A percentile compares a stretch with the other conserved stretches of the same genome.
Conservation (phyloP, 2,113 vertebrate species). For the Catagonus wagneri region DNA sequence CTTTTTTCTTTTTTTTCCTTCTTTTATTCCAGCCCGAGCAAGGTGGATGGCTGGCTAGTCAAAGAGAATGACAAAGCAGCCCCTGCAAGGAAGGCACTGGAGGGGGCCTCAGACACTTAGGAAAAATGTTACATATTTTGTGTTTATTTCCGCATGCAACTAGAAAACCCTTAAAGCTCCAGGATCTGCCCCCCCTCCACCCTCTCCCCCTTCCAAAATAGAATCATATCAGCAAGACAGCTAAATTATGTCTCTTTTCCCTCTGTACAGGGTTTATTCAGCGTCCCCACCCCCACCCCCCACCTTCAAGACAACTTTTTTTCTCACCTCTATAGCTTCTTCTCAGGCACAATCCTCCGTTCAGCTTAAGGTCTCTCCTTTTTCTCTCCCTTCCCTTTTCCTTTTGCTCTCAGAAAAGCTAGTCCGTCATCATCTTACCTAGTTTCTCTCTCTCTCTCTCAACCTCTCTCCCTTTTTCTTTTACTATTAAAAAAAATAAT, state of each 20-base stretch:
- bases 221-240: constrained; percentile 65
- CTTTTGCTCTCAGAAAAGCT: constrained; percentile 79
- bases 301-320: constrained; percentile 71
- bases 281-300: neutral
- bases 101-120: constrained; percentile 31
- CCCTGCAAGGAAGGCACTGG: constrained; percentile 19
- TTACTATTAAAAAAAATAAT: constrained; percentile 78
- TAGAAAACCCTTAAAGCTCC: constrained; percentile 87
- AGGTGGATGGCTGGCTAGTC: constrained; percentile 67
- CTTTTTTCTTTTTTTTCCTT: neutral
- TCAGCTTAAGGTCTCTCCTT: constrained; percentile 78
- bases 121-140: constrained; percentile 85
- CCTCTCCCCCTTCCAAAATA: constrained; percentile 70
- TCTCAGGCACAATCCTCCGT: constrained; percentile 84
- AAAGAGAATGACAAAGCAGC: constrained; percentile 76
- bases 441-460: constrained; percentile 58
- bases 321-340: constrained; percentile 86
- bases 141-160: constrained; percentile 88
- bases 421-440: constrained; percentile 86
- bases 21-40: constrained; percentile 65
- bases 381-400: constrained; percentile 68
- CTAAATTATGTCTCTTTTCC: constrained; percentile 49
- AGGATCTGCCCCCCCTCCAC: constrained; percentile 59
- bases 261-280: constrained; percentile 1
- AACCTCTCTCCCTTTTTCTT: constrained; percentile 32